Base-by-base conservation (phyloP, 2,113 vertebrate genomes). In the Corythaeola cristata region DNA sequence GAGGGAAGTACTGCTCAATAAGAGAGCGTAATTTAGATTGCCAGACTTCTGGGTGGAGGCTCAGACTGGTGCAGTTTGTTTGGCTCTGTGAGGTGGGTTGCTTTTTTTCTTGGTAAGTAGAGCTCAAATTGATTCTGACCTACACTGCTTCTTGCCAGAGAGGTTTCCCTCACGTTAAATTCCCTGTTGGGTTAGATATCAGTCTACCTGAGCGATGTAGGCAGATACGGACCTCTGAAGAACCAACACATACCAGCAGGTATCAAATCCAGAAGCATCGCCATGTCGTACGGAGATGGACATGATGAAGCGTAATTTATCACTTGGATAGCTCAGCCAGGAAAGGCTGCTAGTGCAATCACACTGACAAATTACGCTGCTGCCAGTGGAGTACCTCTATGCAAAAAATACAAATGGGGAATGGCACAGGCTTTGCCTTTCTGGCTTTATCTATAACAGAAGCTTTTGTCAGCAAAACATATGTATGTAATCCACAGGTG, bases 1-100 rank as follows among this genome's bases (percentile, higher is more conserved):
- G 93, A 95, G 96, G 96, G 93, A 97, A 96, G 94, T 94, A 73
- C 87, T 53, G 93, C 96, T 96, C 96, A 96, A 88, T 94, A 96
- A 96, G 89, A 90, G 68, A 91, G 81, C 1, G 3, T 76, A 88
- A 95, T 95, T 96, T 85, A 96, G 96, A 96, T 76, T 91, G 94
- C 77, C 87, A 91, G 87, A 73, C 88, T 94, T 97, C 81, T 96
- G 96, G 96, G 96, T 95, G 96, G 96, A 96, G 96, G 91, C 85
- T 85, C 66, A 82, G n/a, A 89, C 53, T 91, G 77, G 49, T 80
- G 87, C 69, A 76, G 74, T 76, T 89, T 95, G 94, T 92, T 96
- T 81, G 64, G 73, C 55, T 90, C 79, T 72, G 52, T 33, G 22
- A 68, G 84, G 79, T 71, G 52, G 30, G 8, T 19, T 56, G 21